Evolutionary conservation across 35 echinoderm and acorn worm species (phyloP), one percentile per base, ranked within the genome.

Genomic region (Chiridota heheva): DNA sequence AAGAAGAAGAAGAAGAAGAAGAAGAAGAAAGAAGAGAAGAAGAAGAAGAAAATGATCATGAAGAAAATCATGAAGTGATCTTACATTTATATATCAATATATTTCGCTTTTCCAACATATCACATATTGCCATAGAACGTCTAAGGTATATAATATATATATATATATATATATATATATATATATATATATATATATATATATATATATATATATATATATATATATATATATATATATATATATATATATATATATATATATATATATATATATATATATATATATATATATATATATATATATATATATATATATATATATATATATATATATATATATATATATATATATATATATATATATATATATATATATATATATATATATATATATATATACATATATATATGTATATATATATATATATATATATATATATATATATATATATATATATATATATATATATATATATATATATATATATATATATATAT

Each of bases 371-470:
- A 22, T 51, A 51, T 51, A 51, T 51, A 22, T 51, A 51, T 51
- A 51, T 51, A 51, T 51, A 22, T 51, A 51, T 51, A 51, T 51
- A 22, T 51, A 51, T 51, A 51, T 51, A 51, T 51, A 51, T 51
- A 51, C 10, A 51, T 12, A 12, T 51, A 51, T 12, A 51, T 51
- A 51, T 51, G n/a, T 51, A 51, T 12, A 22, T 51, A 51, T 51
- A 51, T 51, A 51, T 51, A 51, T 51, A 51, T 51, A 51, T 51
- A 12, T 12, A 12, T 12, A 10, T 51, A 51, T 51, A 51, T 51
- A 51, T 12, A 12, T 51, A 51, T 22, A 12, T 51, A 51, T 12
- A 12, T 12, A 12, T 51, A 12, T 12, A 51, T 51, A 12, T 51
- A 12, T 12, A 51, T 12, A 51, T 10, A 51, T 10, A 12, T 51